These are phyloP conservation scores for Eudyptes chrysolophus DNA, from an alignment of 2,113 vertebrate genomes.

Conservation along the genomic window DNA sequence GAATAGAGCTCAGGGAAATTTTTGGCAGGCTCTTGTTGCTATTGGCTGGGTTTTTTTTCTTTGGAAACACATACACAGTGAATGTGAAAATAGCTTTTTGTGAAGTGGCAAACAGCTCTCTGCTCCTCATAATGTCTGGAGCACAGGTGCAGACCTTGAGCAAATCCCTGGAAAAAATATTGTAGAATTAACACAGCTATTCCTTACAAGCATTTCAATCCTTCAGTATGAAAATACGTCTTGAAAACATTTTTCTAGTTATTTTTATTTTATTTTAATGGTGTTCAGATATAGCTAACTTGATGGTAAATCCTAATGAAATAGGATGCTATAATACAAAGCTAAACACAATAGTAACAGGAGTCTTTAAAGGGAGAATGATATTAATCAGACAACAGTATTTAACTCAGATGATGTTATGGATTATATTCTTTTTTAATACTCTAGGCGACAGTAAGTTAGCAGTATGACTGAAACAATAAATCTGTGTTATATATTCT, in stretches of 20 bases:
- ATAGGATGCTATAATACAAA: neutral
- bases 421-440: neutral
- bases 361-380: neutral
- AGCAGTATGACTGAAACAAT: neutral
- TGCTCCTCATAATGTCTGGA: constrained; percentile 59
- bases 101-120: constrained; percentile 60
- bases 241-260: constrained; percentile 18
- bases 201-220: neutral
- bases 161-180: constrained; percentile 43
- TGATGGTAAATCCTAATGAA: neutral
- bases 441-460: neutral
- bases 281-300: neutral
- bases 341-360: neutral
- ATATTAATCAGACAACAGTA: neutral
- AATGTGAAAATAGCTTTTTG: constrained; percentile 78
- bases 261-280: neutral
- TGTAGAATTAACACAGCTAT: constrained; percentile 35
- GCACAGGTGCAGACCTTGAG: constrained; percentile 67
- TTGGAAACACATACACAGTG: constrained; percentile 70
- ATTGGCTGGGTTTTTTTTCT: constrained; percentile 40
- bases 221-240: constrained; percentile 21
- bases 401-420: constrained; percentile 2
- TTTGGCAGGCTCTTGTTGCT: constrained; percentile 80
- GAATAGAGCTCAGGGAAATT: constrained; percentile 75
- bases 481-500: neutral